Percentiles rank a stretch among this genome's conserved stretches.
Conservation (phyloP, 2,113 vertebrate species). For the Pelusios castaneus region DNA sequence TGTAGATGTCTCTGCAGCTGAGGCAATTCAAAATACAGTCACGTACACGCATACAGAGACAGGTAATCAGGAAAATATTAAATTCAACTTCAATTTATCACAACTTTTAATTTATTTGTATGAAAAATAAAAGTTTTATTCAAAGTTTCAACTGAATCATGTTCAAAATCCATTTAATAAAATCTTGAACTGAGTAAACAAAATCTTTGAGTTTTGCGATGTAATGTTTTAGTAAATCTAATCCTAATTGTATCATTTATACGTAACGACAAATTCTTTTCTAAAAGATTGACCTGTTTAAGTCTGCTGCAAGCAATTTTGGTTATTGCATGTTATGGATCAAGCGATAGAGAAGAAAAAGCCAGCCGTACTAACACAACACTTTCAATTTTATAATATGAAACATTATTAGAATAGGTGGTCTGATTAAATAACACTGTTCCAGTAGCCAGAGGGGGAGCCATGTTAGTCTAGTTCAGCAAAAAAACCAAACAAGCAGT, state of each 20-base stretch:
- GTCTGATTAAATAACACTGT: neutral
- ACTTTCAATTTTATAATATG: neutral
- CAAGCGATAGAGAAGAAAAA: neutral
- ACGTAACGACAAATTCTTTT: neutral
- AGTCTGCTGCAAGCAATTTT: neutral
- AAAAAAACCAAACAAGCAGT: too few species aligned
- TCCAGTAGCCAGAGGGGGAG: neutral
- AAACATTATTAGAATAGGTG: neutral
- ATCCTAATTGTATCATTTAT: neutral
- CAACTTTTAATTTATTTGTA: neutral
- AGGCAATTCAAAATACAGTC: conserved; percentile 58
- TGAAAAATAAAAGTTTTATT: neutral
- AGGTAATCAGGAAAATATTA: conserved; percentile 71
- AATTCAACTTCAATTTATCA: neutral
- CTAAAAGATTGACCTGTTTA: neutral
- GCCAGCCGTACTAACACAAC: neutral
- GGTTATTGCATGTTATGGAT: neutral
- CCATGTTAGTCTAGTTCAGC: too few species aligned
- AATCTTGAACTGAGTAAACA: neutral
- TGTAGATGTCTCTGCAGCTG: conserved; percentile 45
- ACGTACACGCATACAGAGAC: conserved; percentile 74
- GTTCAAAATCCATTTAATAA: neutral
- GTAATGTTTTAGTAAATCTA: neutral
- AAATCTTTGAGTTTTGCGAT: neutral
- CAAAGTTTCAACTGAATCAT: neutral